These are phyloP conservation scores for Gymnoscopelus microlampas DNA, from an alignment of 2,797 vertebrate genomes.

Conservation along the genomic window DNA sequence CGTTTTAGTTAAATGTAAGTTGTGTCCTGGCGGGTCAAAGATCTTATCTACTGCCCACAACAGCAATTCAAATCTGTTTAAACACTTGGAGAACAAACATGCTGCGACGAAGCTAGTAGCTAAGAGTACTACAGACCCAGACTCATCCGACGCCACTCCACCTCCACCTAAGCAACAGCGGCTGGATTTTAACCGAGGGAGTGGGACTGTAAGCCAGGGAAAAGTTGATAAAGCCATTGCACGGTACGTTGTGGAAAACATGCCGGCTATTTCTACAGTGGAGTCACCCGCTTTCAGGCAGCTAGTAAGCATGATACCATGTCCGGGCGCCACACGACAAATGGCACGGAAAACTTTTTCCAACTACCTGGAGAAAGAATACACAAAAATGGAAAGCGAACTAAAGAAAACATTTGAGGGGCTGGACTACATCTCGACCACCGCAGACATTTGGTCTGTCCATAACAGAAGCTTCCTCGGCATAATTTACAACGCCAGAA, in stretches of 20 bases:
- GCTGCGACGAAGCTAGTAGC: constrained; percentile 7
- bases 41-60: neutral
- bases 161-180: too few species aligned
- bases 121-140: too few species aligned
- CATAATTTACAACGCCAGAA: constrained; percentile 5
- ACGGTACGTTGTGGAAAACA: too few species aligned
- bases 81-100: constrained; percentile 9
- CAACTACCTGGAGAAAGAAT: constrained; percentile 15
- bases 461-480: constrained; percentile 7
- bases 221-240: too few species aligned
- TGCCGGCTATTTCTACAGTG: too few species aligned
- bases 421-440: constrained; percentile 24
- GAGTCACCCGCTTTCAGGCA: constrained; percentile 19
- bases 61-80: neutral
- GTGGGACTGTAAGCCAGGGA: too few species aligned
- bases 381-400: constrained; percentile 19
- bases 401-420: constrained; percentile 25
- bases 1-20: constrained; percentile 7
- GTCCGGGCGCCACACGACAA: neutral
- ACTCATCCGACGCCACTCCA: too few species aligned
- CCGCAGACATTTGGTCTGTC: constrained; percentile 17
- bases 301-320: constrained; percentile 7
- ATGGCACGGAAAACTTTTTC: constrained; percentile 15
- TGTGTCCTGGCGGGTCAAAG: constrained; percentile 6
- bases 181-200: too few species aligned